Percentiles rank a stretch among this genome's conserved stretches.
Evolutionary conservation across 2,888 invertebrate genomes (phyloP).

Genomic region (Meteorus colon): DNA sequence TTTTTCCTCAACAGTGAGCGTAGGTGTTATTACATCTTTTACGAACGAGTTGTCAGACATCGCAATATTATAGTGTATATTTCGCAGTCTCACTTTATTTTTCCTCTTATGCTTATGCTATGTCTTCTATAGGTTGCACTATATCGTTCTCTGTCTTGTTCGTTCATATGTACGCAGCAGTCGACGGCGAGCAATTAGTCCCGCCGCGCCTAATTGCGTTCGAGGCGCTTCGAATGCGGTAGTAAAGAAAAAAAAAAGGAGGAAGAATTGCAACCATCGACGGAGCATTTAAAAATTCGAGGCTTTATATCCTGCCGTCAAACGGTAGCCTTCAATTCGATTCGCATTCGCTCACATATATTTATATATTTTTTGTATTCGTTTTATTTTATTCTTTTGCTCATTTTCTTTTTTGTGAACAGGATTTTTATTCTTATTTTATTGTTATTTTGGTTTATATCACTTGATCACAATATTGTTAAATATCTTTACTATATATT

Average conservation of each 20-base stretch:
- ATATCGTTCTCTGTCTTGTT: conserved; percentile 5
- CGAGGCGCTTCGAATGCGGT: conserved; percentile 38
- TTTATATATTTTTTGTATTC: conserved; percentile 2
- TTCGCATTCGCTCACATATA: conserved; percentile 38
- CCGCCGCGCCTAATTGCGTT: conserved; percentile 52
- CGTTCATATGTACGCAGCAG: conserved; percentile 28
- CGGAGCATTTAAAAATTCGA: conserved; percentile 29
- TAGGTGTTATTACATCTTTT: conserved; percentile 58
- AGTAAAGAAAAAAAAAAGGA: conserved; percentile 17
- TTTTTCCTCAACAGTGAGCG: conserved; percentile 55
- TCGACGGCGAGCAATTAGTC: conserved; percentile 45
- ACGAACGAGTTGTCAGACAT: conserved; percentile 49
- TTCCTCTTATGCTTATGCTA: not conserved
- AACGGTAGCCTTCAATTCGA: conserved; percentile 47
- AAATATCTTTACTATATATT: conserved; percentile 3
- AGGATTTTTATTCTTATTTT: not conserved
- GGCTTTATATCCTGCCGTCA: conserved; percentile 34
- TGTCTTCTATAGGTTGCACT: not conserved
- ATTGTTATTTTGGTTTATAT: not conserved
- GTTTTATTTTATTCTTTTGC: conserved; percentile 19
- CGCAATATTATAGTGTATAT: conserved; percentile 43
- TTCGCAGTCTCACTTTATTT: conserved; percentile 33
- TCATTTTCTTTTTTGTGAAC: conserved; percentile 23
- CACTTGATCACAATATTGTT: not conserved
- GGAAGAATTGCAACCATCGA: conserved; percentile 34